Base-by-base conservation (phyloP, 2,113 vertebrate genomes). In the Genyomyrus donnyi region DNA sequence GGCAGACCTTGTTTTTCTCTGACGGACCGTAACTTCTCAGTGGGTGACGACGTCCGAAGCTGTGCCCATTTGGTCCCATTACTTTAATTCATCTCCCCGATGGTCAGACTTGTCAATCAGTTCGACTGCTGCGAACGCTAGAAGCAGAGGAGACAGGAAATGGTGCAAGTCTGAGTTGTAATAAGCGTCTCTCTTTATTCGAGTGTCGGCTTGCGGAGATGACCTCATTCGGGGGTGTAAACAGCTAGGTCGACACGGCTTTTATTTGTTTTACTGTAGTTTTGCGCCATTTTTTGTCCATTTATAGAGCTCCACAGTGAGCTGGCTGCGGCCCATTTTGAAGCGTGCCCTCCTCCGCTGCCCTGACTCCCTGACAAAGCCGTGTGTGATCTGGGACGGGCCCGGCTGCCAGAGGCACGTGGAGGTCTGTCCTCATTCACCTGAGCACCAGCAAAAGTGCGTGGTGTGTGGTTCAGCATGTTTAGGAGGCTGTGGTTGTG, bases 101-200 rank as follows among this genome's bases (percentile, higher is more conserved):
- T 8, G 74, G 74, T 42, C 35, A 80, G 74, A 80, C 74, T 80
- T 80, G 74, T 80, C 31, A 80, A 80, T 80, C 74, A 80, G 74
- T 80, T 70, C 62, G 62, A 31, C 62, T 70, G 62, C 62, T 13
- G 62, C 74, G 35, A 42, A 21, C 39, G 74, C 17, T 3, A 39
- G 74, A 19, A 42, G 74, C 4, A 80, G 74, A 80, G 84, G 46
- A 85, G 17, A 49, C 84, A 31, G 84, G 84, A 86, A 86, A 86
- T 86, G 45, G 9, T 3, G 46, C 21, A 49, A 49, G 45, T 27
- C 48, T 86, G 48, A 27, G 46, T 49, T 50, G 45, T 48, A 86
- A 48, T 86, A n/a, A 86, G 84, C 11, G 48, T 45, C 45, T 49
- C 24, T 86, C 84, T 86, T 86, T 86, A 86, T 86, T 86, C 13